Conservation (phyloP, 2,113 vertebrate species). For the Microcebus lehilahytsara region DNA sequence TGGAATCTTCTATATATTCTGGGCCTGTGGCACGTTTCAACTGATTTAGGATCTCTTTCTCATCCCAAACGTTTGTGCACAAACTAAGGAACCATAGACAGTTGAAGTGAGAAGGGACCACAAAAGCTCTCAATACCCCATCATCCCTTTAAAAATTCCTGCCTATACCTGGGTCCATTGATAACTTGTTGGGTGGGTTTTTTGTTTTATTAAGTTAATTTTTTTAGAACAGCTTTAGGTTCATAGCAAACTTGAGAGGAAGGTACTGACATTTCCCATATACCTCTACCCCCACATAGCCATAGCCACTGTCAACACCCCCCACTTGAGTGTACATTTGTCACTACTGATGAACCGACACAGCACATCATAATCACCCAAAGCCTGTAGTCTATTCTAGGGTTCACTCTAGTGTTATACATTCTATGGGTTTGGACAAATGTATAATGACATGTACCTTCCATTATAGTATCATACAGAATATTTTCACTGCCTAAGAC, state of each 20-base stretch:
- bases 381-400: not conserved
- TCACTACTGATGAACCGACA: not conserved
- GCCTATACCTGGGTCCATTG: not conserved
- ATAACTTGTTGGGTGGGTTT: not conserved
- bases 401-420: not conserved
- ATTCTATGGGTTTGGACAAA: not conserved
- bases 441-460: not conserved
- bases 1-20: not conserved
- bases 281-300: too few relatives aligned
- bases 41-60: not conserved
- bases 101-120: not conserved
- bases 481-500: not conserved
- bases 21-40: not conserved
- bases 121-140: not conserved
- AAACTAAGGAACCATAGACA: not conserved
- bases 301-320: accelerated
- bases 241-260: not conserved
- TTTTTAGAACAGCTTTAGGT: not conserved
- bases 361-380: not conserved
- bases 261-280: not conserved
- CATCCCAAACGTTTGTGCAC: not conserved
- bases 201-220: not conserved
- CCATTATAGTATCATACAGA: not conserved
- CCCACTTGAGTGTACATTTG: not conserved
- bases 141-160: not conserved